A percentile compares a stretch with the other conserved stretches of the same genome.
Conservation (phyloP, 2,797 vertebrate species). For the Petrocephalus sullivani region DNA sequence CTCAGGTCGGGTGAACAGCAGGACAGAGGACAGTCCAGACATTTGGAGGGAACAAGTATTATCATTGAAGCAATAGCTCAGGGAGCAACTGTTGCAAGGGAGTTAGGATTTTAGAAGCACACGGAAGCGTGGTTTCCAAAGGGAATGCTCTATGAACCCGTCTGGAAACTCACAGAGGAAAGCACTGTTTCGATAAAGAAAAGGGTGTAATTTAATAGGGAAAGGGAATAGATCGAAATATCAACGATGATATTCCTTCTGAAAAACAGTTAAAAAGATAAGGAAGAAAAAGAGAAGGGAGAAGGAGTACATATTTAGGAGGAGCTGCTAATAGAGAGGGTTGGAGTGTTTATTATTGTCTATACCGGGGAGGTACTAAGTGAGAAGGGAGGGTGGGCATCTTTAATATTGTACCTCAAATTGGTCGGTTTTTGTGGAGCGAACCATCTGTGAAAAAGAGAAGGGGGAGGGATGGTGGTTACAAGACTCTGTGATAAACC, state of each 20-base stretch:
- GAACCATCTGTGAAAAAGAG: conserved; percentile 74
- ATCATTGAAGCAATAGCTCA: conserved; percentile 52
- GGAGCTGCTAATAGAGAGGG: conserved; percentile 44
- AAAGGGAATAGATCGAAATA: conserved; percentile 37
- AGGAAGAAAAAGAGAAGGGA: conserved; percentile 58
- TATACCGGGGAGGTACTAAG: conserved; percentile 63
- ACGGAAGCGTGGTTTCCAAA: conserved; percentile 37
- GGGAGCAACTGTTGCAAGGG: conserved; percentile 50
- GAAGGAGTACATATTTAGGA: conserved; percentile 49
- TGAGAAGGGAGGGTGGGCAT: conserved; percentile 56
- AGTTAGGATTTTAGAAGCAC: conserved; percentile 23
- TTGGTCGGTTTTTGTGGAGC: conserved; percentile 61
- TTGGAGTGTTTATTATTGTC: conserved; percentile 56
- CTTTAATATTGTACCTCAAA: conserved; percentile 72
- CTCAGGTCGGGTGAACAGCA: conserved; percentile 8
- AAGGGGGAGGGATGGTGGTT: conserved; percentile 67
- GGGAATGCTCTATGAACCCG: conserved; percentile 59
- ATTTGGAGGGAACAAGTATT: conserved; percentile 50
- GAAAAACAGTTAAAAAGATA: conserved; percentile 49
- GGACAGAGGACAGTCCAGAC: not conserved
- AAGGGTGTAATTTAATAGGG: conserved; percentile 52
- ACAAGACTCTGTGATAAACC: conserved; percentile 55
- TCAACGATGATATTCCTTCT: conserved; percentile 58
- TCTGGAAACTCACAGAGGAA: conserved; percentile 48
- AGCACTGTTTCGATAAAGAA: conserved; percentile 17